phyloP scores from a whole-genome alignment of 1,140 invertebrate species.

The Caerostris extrusa region DNA sequence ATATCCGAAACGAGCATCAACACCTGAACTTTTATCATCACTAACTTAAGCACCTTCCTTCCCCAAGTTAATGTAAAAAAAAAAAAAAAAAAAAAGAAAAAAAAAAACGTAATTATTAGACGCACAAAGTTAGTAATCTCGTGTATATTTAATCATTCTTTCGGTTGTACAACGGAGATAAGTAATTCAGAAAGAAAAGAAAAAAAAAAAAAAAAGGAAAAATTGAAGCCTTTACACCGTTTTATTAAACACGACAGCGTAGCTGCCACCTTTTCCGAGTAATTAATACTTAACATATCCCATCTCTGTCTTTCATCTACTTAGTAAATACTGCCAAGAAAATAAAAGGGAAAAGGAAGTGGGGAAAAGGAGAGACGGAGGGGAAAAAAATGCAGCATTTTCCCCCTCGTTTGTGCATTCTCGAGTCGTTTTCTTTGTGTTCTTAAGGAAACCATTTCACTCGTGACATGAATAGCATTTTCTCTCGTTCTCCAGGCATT shows the following conservation, averaged over 20 bases:
- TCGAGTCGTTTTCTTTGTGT: conserved; percentile 49
- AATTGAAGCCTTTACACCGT: not conserved
- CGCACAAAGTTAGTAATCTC: conserved; percentile 11
- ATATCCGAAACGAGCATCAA: not conserved
- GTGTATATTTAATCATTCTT: conserved; percentile 30
- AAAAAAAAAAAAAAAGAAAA: not conserved
- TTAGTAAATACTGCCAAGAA: conserved; percentile 49
- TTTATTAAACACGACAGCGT: conserved; percentile 42
- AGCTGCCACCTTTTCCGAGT: not conserved
- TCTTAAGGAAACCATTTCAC: conserved; percentile 44
- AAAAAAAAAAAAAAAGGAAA: not conserved
- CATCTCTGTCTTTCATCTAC: conserved; percentile 24
- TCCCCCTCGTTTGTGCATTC: conserved; percentile 62
- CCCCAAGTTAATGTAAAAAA: not conserved
- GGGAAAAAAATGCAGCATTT: not conserved
- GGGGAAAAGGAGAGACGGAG: not conserved
- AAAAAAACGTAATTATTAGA: not conserved
- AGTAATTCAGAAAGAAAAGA: not conserved
- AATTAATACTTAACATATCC: conserved; percentile 67
- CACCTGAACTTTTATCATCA: not conserved
- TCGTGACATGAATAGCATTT: conserved; percentile 29
- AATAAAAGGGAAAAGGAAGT: not conserved
- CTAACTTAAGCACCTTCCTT: not conserved
- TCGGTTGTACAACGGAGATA: not conserved
- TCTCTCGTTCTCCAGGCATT: not conserved